Evolutionary conservation across 2,888 invertebrate genomes (phyloP), one percentile per base, ranked within the genome.

Genomic region (Adelphocoris suturalis): DNA sequence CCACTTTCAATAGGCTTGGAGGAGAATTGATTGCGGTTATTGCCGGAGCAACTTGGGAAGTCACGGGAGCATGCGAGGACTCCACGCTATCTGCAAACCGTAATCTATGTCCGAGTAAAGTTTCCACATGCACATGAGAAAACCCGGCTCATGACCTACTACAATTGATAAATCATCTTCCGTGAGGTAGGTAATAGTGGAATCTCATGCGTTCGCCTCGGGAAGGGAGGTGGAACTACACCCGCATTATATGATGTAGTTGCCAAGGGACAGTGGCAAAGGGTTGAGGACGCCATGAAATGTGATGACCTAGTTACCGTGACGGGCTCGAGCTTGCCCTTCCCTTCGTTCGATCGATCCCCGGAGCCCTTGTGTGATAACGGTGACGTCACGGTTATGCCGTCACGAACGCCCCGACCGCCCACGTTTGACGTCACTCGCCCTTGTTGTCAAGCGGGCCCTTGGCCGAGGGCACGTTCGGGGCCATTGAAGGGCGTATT

Each of bases 291-390:
- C 85, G 57, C 85, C 85, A 57, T 57, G 37, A 37, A 85, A 85
- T 85, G 85, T 82, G 57, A 85, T 85, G 85, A 85, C 85, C 85
- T 85, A 85, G 27, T 61, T 57, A 7, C 28, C 37, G 85, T 85
- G 85, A 85, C 85, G 85, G 37, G 57, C 57, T 61, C 85, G 85
- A 37, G 57, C 11, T 27, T 23, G 55, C 55, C 85, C 57, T n/a
- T 61, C 57, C 61, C 37, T 16, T 27, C 16, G 52, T 7, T 4
- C 11, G 16, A 85, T 85, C 85, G 85, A 85, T 85, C 16, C 37
- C 28, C 3, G 37, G 46, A 37, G 28, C 82, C 52, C 11, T 27
- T 13, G 52, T 13, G 27, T 7, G 12, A 23, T 11, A 19, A 37
- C 37, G 37, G 37, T 61, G 85, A 16, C 57, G 85, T 85, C 85